phyloP scores from a whole-genome alignment of 2,797 vertebrate genomes.

The Manis pentadactyla region DNA sequence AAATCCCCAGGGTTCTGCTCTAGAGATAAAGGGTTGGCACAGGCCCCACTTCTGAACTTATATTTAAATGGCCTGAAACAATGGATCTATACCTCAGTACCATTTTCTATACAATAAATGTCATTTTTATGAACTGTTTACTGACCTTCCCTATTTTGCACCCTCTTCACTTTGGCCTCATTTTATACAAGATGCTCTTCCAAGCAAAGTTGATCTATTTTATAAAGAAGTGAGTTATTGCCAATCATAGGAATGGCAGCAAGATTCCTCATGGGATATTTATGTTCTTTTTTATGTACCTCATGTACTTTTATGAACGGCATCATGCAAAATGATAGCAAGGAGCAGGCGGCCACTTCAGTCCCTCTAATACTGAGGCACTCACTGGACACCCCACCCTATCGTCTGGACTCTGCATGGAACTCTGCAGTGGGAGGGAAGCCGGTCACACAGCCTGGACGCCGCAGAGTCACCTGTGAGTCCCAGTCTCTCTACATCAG shows the following conservation, averaged over 20 bases:
- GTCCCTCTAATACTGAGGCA: not conserved
- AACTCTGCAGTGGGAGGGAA: not conserved
- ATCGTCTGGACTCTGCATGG: not conserved
- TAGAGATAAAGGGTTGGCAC: not conserved
- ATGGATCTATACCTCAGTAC: not conserved
- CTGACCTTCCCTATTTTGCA: not conserved
- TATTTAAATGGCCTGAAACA: not conserved
- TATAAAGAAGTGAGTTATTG: not conserved
- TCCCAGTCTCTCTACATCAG: not conserved
- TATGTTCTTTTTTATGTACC: too few relatives aligned
- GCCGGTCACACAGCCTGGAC: too few relatives aligned
- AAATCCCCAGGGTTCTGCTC: not conserved
- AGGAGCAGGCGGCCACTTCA: not conserved
- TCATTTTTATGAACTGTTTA: not conserved
- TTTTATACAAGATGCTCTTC: not conserved
- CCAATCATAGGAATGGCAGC: not conserved
- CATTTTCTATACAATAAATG: not conserved
- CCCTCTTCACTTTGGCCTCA: not conserved
- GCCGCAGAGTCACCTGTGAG: not conserved
- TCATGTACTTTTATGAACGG: not conserved
- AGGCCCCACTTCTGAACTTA: not conserved
- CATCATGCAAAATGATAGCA: not conserved
- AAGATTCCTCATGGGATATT: not conserved
- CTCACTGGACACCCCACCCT: not conserved
- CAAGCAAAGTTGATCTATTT: not conserved